Base-by-base conservation (phyloP, 2,797 vertebrate genomes). In the Rhinophrynus dorsalis region DNA sequence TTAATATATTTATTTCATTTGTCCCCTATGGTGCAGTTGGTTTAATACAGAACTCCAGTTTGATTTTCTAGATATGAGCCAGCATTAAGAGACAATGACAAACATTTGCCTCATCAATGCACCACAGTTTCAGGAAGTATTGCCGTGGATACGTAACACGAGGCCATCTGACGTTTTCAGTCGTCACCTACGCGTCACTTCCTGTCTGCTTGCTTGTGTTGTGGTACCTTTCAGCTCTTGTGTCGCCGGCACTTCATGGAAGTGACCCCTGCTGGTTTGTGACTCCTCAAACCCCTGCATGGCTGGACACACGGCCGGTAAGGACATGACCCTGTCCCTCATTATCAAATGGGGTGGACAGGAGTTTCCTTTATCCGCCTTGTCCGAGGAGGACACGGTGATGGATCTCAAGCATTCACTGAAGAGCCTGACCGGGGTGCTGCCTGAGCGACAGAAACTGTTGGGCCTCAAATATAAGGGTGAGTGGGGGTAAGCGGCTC, bases 281-380 rank as follows among this genome's bases (percentile, higher is more conserved):
- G 38, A 27, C 1, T 11, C 3, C 6, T 17, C 20, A 9, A 10
- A 11, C 13, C 35, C 29, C 17, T 8, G 47, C 57, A 6, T 63
- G 51, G 51, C 68, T 12, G 33, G 8, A 18, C 17, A 2, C 17
- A 5, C 6, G 1, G 17, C 5, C 78, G 82, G 74, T 74, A 82
- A 87, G 78, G 82, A 17, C 40, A 99, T 99, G 97, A 94, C 95
- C 37, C 90, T 99, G 24, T 97, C 96, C 63, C 92, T 99, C 69
- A 99, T 98, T 60, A 97, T 99, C 77, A 99, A 99, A 82, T 99
- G 97, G 97, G 94, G 97, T 59, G 97, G 97, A 21, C 97, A 98
- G 82, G 97, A 99, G 78, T 99, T 98, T 86, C 93, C 93, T 2
- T 94, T 99, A 85, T 95, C 93, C 35, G 94, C 96, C 0, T 86